A percentile compares a stretch with the other conserved stretches of the same genome.
phyloP scores from a whole-genome alignment of 2,888 invertebrate genomes.

The Hyles lineata region DNA sequence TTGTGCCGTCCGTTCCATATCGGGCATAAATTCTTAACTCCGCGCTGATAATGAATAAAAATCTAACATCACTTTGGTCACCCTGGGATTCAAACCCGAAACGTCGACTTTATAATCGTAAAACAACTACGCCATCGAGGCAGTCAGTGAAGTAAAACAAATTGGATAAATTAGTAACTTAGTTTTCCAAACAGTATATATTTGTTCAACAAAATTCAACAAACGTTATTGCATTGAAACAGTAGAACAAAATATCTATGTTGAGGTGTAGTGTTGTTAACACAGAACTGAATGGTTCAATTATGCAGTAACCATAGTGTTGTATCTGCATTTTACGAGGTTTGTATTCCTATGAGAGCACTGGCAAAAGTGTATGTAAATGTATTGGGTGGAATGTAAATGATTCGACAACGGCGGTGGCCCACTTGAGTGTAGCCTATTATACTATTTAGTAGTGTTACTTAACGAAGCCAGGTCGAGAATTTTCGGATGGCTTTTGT shows the following conservation, averaged over 20 bases:
- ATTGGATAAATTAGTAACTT: neutral
- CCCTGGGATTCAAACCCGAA: too few species aligned
- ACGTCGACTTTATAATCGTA: too few species aligned
- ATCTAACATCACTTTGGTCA: too few species aligned
- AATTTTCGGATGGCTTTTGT: neutral
- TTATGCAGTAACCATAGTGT: slow-evolving; percentile 28
- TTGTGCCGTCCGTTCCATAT: too few species aligned
- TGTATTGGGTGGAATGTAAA: slow-evolving; percentile 67
- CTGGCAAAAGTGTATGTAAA: slow-evolving; percentile 65
- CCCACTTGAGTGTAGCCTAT: slow-evolving; percentile 19
- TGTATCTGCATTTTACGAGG: slow-evolving; percentile 64
- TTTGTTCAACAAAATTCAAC: neutral
- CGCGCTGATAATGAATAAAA: too few species aligned
- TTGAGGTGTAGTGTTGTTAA: slow-evolving; percentile 12
- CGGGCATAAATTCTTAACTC: too few species aligned
- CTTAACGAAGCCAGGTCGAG: neutral
- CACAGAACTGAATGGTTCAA: slow-evolving; percentile 24
- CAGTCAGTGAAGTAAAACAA: neutral
- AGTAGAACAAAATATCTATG: slow-evolving; percentile 9
- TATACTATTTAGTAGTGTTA: slow-evolving; percentile 16
- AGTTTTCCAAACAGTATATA: neutral
- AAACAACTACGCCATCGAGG: too few species aligned
- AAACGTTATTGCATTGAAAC: neutral
- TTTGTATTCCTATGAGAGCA: slow-evolving; percentile 53
- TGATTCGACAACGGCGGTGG: slow-evolving; percentile 47